These are phyloP conservation scores for Tapera naevia DNA, from an alignment of 2,797 vertebrate species.

Conservation along the genomic window DNA sequence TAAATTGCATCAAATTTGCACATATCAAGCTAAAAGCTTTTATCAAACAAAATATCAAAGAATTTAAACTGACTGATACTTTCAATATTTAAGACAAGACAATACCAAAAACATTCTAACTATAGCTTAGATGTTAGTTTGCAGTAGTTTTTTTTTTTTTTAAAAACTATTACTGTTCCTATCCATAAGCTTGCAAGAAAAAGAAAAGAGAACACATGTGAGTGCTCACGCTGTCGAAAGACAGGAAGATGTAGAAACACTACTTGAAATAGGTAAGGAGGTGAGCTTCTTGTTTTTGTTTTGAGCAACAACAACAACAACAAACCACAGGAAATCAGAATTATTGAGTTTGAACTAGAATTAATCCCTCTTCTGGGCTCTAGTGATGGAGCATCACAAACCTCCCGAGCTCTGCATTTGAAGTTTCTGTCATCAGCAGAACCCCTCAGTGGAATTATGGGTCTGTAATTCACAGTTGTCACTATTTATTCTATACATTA, in stretches of 20 bases:
- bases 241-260: not conserved
- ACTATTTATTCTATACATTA: not conserved
- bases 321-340: not conserved
- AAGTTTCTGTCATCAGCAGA: not conserved
- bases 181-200: not conserved
- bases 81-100: not conserved
- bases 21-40: not conserved
- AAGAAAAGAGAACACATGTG: accelerated
- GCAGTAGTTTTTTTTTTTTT: no score
- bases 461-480: constrained; percentile 1
- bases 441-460: not conserved
- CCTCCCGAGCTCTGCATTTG: not conserved
- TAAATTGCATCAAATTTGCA: not conserved
- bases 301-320: not conserved
- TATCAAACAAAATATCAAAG: not conserved
- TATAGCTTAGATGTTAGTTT: not conserved
- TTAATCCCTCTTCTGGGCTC: not conserved
- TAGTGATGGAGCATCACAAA: not conserved
- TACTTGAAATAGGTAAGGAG: not conserved
- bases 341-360: not conserved
- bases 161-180: not conserved
- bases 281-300: accelerated
- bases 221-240: accelerated
- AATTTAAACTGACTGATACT: not conserved
- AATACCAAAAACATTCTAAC: not conserved